Evolutionary conservation across 2,113 vertebrate species (phyloP).

Genomic region (Pteruthius melanotis): DNA sequence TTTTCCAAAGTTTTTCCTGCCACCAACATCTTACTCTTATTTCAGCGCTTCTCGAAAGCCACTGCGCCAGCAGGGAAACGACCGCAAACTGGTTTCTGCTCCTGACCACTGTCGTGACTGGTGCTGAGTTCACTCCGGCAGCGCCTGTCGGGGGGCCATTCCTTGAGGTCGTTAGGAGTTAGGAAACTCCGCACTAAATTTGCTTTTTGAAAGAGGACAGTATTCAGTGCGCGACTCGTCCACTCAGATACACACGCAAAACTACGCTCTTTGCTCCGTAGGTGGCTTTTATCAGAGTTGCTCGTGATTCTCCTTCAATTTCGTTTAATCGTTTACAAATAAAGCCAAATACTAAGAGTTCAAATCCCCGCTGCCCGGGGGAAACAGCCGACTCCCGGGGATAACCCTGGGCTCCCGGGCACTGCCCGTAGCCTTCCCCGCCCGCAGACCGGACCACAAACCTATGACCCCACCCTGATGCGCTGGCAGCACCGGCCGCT

Average conservation of each 20-base stretch:
- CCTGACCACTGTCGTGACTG: neutral
- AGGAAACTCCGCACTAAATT: neutral
- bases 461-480: fast-evolving
- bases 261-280: fast-evolving
- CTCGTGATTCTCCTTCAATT: neutral
- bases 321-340: neutral
- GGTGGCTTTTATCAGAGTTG: neutral
- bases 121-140: neutral
- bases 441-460: neutral
- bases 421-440: neutral
- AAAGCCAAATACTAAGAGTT: neutral
- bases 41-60: neutral
- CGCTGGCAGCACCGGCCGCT: neutral
- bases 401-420: neutral
- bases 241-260: fast-evolving
- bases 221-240: neutral
- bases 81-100: neutral
- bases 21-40: neutral
- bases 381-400: neutral
- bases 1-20: neutral
- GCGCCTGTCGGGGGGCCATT: neutral
- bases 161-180: neutral
- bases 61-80: neutral
- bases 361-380: neutral
- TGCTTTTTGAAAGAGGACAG: neutral